These are phyloP conservation scores for Philonicus albiceps DNA, from an alignment of 2,888 invertebrate genomes.

Conservation along the genomic window DNA sequence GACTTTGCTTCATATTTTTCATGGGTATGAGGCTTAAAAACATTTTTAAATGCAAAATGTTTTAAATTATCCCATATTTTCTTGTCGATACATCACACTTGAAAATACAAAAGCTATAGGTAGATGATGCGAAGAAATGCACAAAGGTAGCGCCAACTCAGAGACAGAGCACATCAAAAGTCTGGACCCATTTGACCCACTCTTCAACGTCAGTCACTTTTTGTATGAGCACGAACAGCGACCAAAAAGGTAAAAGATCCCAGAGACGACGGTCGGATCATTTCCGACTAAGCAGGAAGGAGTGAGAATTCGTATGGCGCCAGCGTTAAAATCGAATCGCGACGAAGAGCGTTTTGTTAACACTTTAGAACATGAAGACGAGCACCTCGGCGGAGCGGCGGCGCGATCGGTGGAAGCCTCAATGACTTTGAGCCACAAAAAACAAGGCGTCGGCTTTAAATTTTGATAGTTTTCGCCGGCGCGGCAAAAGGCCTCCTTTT, in stretches of 20 bases:
- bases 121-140: not conserved
- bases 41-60: not conserved
- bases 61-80: not conserved
- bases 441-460: not conserved
- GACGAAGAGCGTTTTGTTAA: conserved; percentile 35
- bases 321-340: conserved; percentile 34
- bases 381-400: not conserved
- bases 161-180: conserved; percentile 21
- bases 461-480: conserved; percentile 34
- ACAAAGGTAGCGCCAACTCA: not conserved
- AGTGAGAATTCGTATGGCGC: conserved; percentile 30
- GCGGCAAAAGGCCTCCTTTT: not conserved
- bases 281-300: conserved; percentile 17
- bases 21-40: too few relatives aligned
- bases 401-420: conserved; percentile 1
- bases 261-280: not conserved
- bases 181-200: conserved; percentile 24
- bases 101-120: not conserved
- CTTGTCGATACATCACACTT: not conserved
- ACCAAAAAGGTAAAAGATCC: not conserved
- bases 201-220: conserved; percentile 7
- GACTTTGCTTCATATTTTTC: not conserved
- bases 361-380: conserved; percentile 22
- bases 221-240: not conserved
- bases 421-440: conserved; percentile 17